Evolutionary conservation across 2,888 invertebrate species (phyloP), one percentile per base, ranked within the genome.

Genomic region (Coronaproctus castanopsis): DNA sequence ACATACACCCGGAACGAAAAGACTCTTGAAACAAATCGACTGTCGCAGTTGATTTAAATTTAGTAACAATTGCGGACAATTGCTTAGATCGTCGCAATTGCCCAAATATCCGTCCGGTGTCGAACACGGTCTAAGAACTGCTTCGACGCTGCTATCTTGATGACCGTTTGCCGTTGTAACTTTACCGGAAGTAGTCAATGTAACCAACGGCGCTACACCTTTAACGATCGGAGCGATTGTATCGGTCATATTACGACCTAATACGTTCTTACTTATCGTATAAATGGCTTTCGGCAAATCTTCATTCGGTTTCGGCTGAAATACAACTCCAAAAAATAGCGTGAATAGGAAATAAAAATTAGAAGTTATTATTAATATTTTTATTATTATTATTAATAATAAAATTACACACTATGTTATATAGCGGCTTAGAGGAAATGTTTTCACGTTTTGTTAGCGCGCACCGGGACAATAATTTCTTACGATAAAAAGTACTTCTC

Each of bases 1-100:
- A 69, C 92, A 92, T 1, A 92, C 91, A 1, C 92, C 92, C 1
- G 92, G 92, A 1, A 88, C 86, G 68, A 91, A 90, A 1, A 91
- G 76, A 63, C 86, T 87, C 73, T 91, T 90, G 69, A 92, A 92
- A 68, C 92, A 92, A 10, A 92, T 75, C 0, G 90, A 90, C 68
- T 89, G 87, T 24, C 91, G 74, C 20, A 92, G 74, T 69, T 83
- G 85, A 18, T 83, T 80, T 57, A 91, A 75, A 71, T 91, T 87
- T 21, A 92, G 72, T 1, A 90, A 73, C 23, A 91, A 72, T 65
- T 88, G 86, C 0, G 91, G 90, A 68, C 91, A 91, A 67, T 86
- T 87, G 67, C 88, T 87, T 20, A 92, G 74, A 69, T 92, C 91
- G 69, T 88, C 85, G 68, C 92, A 92, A 63, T 82, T 79, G 24